Evolutionary conservation across 2,113 vertebrate genomes (phyloP), one percentile per base, ranked within the genome.

Genomic region (Micronycteris hirsuta): DNA sequence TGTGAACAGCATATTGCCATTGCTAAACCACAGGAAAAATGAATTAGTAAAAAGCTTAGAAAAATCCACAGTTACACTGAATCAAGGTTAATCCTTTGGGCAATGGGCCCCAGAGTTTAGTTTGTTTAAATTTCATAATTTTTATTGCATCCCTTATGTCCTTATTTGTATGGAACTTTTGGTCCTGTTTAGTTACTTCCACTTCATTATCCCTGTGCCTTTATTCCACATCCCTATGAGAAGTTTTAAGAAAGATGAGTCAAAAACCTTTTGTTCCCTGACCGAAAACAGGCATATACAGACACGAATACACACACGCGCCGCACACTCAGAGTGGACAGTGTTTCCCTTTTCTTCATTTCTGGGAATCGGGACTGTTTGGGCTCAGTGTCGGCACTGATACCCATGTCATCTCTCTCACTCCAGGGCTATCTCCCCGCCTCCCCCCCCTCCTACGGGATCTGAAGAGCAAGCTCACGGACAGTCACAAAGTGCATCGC

Each of bases 321-420:
- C 87, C 70, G 73, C 49, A 38, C 77, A 49, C 61, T 80, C 61
- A 85, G n/a, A 31, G 20, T 65, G 74, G 74, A 96, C 73, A 71
- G 82, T 82, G 74, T 96, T 92, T 90, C 95, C 87, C 73, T 85
- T 93, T 97, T 81, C 67, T 77, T 94, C 96, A 93, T 89, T 94
- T 93, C 73, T 96, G 93, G 61, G 52, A 86, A 73, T 90, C 56
- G 36, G 63, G 41, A 84, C 94, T 81, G 70, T 76, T 43, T 89
- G 80, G 58, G 91, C 58, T 97, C 89, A 19, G 4, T 52, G 76
- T 94, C 89, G 73, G 56, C 80, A 91, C 91, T 93, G 84, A 68
- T 67, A 77, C 24, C 38, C 80, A 38, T 67, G 80, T 43, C 49
- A 15, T 86, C 86, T 78, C 76, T 77, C 67, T 92, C 61, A 45